Evolutionary conservation across 2,113 vertebrate species (phyloP).

Genomic region (Jaculus jaculus): DNA sequence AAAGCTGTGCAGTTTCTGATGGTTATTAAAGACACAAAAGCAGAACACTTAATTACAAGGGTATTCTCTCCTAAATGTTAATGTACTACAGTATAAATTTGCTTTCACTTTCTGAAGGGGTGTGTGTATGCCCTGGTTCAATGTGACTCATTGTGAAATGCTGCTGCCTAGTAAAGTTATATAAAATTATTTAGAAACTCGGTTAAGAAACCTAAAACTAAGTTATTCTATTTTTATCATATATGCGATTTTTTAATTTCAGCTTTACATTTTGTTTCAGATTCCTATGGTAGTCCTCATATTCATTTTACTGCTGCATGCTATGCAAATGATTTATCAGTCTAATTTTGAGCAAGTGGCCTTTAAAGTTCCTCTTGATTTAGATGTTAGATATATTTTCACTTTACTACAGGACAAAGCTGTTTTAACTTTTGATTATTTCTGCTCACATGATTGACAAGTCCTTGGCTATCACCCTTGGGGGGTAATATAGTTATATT

Average conservation of each 20-base stretch:
- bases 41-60: background rate
- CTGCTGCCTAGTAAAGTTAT: background rate
- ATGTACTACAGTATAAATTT: background rate
- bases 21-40: background rate
- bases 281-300: background rate
- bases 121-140: background rate
- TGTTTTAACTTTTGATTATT: conserved; percentile 4
- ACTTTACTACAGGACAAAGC: background rate
- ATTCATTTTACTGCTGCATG: background rate
- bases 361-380: background rate
- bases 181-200: background rate
- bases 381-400: conserved; percentile 20
- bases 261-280: conserved; percentile 15
- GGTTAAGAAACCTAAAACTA: background rate
- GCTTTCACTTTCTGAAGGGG: background rate
- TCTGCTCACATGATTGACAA: background rate
- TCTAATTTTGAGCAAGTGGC: conserved; percentile 12
- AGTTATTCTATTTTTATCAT: background rate
- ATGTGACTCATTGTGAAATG: background rate
- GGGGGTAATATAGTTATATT: background rate
- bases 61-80: background rate
- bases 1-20: background rate
- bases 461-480: background rate
- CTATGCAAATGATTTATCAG: background rate
- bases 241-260: background rate